Base-by-base conservation (phyloP, 2,888 invertebrate species). In the Nasonovia ribisnigri region DNA sequence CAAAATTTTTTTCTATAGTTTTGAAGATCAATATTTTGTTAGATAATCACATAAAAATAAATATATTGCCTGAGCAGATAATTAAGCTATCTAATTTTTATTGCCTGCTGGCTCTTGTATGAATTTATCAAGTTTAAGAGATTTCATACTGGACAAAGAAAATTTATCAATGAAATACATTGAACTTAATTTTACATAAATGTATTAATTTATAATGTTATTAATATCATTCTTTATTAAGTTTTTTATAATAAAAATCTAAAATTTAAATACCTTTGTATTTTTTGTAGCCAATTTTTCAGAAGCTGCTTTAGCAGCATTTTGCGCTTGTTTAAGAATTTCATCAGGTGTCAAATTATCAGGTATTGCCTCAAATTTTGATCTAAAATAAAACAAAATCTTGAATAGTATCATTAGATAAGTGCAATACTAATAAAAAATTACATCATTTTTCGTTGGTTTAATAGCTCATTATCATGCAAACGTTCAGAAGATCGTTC, bases 331-430 rank as follows among this genome's bases (percentile, higher is more conserved):
- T 29, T 97, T 97, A 8, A 98, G 96, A 94, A 98, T 97, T 95
- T 98, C 98, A 94, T 98, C 98, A 0, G 97, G 97, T 1, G 97
- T 97, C 93, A 97, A 95, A 95, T 98, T 97, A 95, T 98, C 98
- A 0, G 97, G 97, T 94, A 97, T 97, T 0, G 97, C 97, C 95
- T 98, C 98, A 95, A 97, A 97, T 95, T 97, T 97, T 4, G 96
- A 96, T 67, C 95, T 95, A 86, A 20, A 94, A 94, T 46, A 94
- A 91, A 88, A 94, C 77, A 84, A 84, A 36, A 48, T 67, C 26
- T 67, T 42, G 4, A 87, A 93, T 20, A 92, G 42, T 46, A 84
- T 26, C 16, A 67, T 36, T 5, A 84, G 13, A 11, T 51, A 51
- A 36, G 1, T 13, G 42, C 16, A 26, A 92, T 13, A 77, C 5